Conservation (phyloP, 2,113 vertebrate genomes). For the Pseudorasbora parva region DNA sequence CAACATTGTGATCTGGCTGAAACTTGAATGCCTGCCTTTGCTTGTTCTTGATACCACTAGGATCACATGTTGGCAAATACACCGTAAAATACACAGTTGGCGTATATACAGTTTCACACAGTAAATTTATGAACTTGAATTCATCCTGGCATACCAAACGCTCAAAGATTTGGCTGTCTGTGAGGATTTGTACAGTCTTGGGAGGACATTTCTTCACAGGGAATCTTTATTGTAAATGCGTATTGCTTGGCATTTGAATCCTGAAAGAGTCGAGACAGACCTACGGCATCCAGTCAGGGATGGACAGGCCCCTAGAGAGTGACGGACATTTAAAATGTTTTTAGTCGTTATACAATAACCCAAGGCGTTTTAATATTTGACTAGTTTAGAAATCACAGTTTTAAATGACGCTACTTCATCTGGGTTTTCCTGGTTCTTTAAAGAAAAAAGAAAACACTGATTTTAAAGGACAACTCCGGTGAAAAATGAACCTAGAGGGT, state of each 20-base stretch:
- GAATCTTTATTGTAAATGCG: not conserved
- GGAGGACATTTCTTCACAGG: slow-evolving; percentile 5
- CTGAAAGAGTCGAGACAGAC: not conserved
- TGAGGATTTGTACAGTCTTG: slow-evolving; percentile 11
- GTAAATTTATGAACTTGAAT: slow-evolving; percentile 31
- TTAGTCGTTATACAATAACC: too few species aligned
- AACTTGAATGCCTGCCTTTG: slow-evolving; percentile 15
- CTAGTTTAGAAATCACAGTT: too few species aligned
- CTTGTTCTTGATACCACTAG: slow-evolving; percentile 23
- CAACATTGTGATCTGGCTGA: slow-evolving; percentile 43
- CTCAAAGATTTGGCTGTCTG: slow-evolving; percentile 16
- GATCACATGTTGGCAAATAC: slow-evolving; percentile 10
- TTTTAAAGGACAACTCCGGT: too few species aligned
- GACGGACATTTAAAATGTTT: not conserved
- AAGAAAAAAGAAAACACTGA: too few species aligned
- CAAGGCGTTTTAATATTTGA: too few species aligned
- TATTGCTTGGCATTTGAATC: slow-evolving; percentile 2
- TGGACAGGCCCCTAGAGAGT: not conserved
- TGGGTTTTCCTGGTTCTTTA: too few species aligned
- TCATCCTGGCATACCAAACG: not conserved
- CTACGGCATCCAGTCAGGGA: not conserved
- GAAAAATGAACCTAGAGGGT: too few species aligned
- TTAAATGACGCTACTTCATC: too few species aligned
- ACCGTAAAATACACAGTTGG: slow-evolving; percentile 16
- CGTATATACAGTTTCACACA: slow-evolving; percentile 2